These are phyloP conservation scores for Scotopteryx bipunctaria DNA, from an alignment of 2,888 invertebrate species.

Conservation along the genomic window DNA sequence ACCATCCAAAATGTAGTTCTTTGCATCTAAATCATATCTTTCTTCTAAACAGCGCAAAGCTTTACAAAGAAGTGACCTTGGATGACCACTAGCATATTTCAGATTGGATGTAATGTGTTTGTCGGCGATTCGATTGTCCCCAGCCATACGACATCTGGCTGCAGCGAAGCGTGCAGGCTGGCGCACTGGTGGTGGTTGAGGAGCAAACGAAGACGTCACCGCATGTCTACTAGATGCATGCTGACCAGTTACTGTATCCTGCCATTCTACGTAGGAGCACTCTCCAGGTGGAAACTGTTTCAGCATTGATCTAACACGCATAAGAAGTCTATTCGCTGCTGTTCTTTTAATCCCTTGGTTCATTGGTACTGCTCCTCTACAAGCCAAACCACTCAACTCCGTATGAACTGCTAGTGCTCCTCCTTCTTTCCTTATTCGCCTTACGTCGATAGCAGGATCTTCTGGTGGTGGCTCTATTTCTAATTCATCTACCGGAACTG, in stretches of 20 bases:
- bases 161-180: constrained; percentile 50
- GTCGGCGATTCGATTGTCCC: constrained; percentile 58
- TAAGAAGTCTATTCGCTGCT: constrained; percentile 69
- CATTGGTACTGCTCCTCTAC: constrained; percentile 61
- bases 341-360: constrained; percentile 72
- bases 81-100: constrained; percentile 49
- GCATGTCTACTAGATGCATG: constrained; percentile 69
- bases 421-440: constrained; percentile 61
- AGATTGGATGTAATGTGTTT: constrained; percentile 52
- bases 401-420: constrained; percentile 73
- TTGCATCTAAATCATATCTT: constrained; percentile 54
- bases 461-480: constrained; percentile 49
- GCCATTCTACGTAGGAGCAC: constrained; percentile 61
- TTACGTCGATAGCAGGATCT: constrained; percentile 57
- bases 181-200: constrained; percentile 58
- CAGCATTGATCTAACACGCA: constrained; percentile 64
- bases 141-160: constrained; percentile 59
- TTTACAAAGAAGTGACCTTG: constrained; percentile 59
- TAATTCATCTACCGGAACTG: constrained; percentile 50
- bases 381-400: constrained; percentile 64
- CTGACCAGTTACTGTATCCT: constrained; percentile 68
- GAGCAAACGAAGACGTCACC: constrained; percentile 71
- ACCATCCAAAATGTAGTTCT: constrained; percentile 54
- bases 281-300: constrained; percentile 66
- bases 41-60: constrained; percentile 64